Conservation (phyloP, 2,888 invertebrate species). For the Hetaerina titia region DNA sequence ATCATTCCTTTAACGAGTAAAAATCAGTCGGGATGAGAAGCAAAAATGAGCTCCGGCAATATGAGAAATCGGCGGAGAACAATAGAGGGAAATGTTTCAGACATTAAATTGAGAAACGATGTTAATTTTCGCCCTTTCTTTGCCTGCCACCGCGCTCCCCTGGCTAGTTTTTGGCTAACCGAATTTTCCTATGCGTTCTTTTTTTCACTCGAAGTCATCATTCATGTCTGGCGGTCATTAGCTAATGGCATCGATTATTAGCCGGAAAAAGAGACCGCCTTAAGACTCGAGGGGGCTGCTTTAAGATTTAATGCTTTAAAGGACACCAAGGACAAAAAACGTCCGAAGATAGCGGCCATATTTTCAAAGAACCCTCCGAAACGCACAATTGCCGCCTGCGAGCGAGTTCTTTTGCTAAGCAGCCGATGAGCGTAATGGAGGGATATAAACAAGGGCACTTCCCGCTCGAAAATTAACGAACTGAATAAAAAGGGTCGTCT, state of each 20-base stretch:
- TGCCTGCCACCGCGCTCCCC: neutral
- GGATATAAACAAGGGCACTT: constrained; percentile 13
- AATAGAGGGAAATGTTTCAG: constrained; percentile 7
- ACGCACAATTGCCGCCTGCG: constrained; percentile 12
- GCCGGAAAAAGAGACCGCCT: neutral
- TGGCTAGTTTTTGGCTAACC: constrained; percentile 13
- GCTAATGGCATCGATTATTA: constrained; percentile 35
- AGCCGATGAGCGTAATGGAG: constrained; percentile 26
- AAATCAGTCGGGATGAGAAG: constrained; percentile 6
- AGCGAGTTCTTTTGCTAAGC: neutral
- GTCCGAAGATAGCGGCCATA: neutral
- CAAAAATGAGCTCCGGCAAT: constrained; percentile 7
- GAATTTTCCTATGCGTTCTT: neutral
- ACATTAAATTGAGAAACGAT: constrained; percentile 12
- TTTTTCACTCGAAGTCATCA: constrained; percentile 3
- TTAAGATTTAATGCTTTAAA: constrained; percentile 24
- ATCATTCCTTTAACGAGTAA: neutral
- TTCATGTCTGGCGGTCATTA: constrained; percentile 25
- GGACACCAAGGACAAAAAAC: constrained; percentile 11
- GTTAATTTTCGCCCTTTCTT: constrained; percentile 16
- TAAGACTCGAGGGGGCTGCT: neutral
- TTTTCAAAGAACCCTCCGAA: constrained; percentile 22
- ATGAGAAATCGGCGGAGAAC: constrained; percentile 32
- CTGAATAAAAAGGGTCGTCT: neutral
- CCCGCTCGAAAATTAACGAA: neutral